Evolutionary conservation across 2,888 invertebrate species (phyloP).

Genomic region (Doris montereyensis): DNA sequence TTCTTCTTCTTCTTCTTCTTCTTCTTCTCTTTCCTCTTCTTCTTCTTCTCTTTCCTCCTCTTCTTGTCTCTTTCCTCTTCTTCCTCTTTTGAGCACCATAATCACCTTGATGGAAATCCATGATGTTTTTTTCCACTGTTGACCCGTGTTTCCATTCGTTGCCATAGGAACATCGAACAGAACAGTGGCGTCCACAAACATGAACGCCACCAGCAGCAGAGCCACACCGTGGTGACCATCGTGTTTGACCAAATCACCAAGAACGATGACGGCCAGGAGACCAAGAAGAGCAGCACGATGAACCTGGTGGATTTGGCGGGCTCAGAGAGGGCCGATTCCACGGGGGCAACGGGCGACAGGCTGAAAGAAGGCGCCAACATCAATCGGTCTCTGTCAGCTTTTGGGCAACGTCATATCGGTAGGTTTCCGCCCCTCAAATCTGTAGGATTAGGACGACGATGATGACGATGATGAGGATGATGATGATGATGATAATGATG

Average conservation of each 20-base stretch:
- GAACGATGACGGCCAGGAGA: conserved; percentile 63
- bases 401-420: conserved; percentile 74
- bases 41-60: too few relatives aligned
- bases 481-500: too few relatives aligned
- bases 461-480: too few relatives aligned
- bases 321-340: conserved; percentile 73
- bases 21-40: conserved; percentile 10
- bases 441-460: too few relatives aligned
- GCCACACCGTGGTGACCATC: conserved; percentile 73
- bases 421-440: too few relatives aligned
- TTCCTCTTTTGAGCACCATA: too few relatives aligned
- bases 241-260: conserved; percentile 73
- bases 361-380: conserved; percentile 74
- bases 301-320: conserved; percentile 74
- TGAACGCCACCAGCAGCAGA: conserved; percentile 74
- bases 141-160: neutral
- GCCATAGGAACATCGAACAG: conserved; percentile 72
- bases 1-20: conserved; percentile 10
- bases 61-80: too few relatives aligned
- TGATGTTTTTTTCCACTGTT: too few relatives aligned
- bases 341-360: conserved; percentile 73
- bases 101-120: too few relatives aligned
- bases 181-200: conserved; percentile 73
- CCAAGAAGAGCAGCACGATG: conserved; percentile 72
- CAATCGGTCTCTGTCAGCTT: conserved; percentile 73